phyloP scores from a whole-genome alignment of 2,113 vertebrate genomes.

The Pao palembangensis region DNA sequence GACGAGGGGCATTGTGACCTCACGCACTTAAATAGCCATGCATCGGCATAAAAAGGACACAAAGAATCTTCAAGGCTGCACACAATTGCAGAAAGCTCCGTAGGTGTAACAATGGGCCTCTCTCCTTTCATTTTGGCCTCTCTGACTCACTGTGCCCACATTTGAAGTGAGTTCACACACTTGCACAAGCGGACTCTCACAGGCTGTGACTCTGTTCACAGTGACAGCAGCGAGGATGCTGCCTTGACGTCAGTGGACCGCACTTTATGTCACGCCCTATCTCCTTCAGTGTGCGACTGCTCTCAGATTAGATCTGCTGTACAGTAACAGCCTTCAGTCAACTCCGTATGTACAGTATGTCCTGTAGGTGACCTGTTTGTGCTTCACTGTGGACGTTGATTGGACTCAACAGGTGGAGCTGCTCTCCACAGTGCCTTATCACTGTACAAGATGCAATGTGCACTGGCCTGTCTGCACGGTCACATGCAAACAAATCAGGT shows the following conservation, averaged over 20 bases:
- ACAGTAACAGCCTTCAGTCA: slow-evolving; percentile 17
- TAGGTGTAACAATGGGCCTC: slow-evolving; percentile 12
- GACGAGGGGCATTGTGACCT: slow-evolving; percentile 38
- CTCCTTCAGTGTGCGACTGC: slow-evolving; percentile 39
- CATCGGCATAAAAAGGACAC: slow-evolving; percentile 25
- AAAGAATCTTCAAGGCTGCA: slow-evolving; percentile 31
- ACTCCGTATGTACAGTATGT: slow-evolving; percentile 13
- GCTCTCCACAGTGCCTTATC: not conserved
- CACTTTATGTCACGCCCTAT: slow-evolving; percentile 47
- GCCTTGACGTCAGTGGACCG: slow-evolving; percentile 60
- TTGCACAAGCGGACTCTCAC: slow-evolving; percentile 25
- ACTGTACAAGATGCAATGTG: slow-evolving; percentile 5
- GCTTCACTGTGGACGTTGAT: not conserved
- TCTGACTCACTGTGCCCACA: slow-evolving; percentile 55
- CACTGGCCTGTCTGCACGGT: slow-evolving; percentile 3
- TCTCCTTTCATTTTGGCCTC: slow-evolving; percentile 32
- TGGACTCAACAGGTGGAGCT: slow-evolving; percentile 39
- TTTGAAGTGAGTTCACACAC: slow-evolving; percentile 29
- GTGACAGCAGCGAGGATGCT: slow-evolving; percentile 49
- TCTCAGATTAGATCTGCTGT: slow-evolving; percentile 43
- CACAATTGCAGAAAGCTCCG: slow-evolving; percentile 16
- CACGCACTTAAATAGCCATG: slow-evolving; percentile 17
- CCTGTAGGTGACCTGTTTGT: not conserved
- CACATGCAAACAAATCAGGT: slow-evolving; percentile 14
- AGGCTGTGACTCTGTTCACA: slow-evolving; percentile 44